Evolutionary conservation across 2,888 invertebrate species (phyloP), one percentile per base, ranked within the genome.

Genomic region (Drosophila mimica): DNA sequence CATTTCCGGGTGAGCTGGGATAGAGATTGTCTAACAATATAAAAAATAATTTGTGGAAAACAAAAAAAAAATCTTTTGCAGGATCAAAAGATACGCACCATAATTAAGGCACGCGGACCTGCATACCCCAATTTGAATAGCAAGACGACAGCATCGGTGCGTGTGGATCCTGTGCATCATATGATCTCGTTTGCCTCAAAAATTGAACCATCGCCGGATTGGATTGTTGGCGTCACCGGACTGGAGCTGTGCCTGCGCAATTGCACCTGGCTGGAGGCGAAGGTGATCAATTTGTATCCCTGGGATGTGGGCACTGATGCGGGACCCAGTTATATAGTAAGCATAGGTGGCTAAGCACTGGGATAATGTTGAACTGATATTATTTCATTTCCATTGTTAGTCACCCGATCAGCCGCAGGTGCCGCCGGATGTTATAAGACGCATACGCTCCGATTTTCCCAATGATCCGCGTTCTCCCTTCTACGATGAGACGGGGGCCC

Each of bases 181-280:
- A 94, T 99, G 67, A 95, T 99, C 87, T 99, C 99, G 0, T 94
- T 99, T 33, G 97, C 99, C 0, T 97, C 98, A 3, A 99, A 98
- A 96, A 95, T 99, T 69, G 98, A 97, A 58, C 99, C 99, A 0
- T 98, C 98, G 0, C 99, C 99, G 0, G 99, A 99, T 93, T 99
- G 99, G 99, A 96, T 99, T 63, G 97, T 99, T 3, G 99, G 99
- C 1, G 96, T 99, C 0, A 97, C 97, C 2, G 96, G 97, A 4
- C 92, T 99, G 82, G 98, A 99, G 91, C 94, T 99, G 8, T 99
- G 99, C 91, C 94, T 97, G 72, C 92, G 94, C 9, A 98, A 99
- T 93, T 99, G 99, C 91, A 96, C 97, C 0, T 99, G 99, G 99
- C 94, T 96, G 0, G 96, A 95, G 68, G 95, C 96, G 38, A 95